Evolutionary conservation across 2,113 vertebrate genomes (phyloP).

Genomic region (Aix galericulata): DNA sequence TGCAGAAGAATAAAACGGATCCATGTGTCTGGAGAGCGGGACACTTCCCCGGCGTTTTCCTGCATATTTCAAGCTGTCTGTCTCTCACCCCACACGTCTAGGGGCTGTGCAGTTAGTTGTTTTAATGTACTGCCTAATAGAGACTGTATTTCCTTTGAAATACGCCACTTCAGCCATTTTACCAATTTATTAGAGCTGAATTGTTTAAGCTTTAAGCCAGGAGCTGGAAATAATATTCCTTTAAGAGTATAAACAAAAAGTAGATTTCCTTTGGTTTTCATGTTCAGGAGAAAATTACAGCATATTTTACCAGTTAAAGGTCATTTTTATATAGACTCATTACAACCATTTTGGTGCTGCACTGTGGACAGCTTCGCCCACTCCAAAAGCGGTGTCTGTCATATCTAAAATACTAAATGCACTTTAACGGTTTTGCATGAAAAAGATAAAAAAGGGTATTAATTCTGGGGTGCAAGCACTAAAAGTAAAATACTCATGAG

Average conservation of each 20-base stretch:
- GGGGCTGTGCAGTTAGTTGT: background rate
- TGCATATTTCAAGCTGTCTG: background rate
- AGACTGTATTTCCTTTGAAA: background rate
- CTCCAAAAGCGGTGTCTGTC: accelerated
- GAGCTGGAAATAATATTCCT: background rate
- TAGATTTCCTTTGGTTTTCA: background rate
- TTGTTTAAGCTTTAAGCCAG: background rate
- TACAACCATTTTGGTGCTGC: accelerated
- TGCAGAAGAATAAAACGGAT: background rate
- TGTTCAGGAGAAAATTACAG: background rate
- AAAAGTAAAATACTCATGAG: background rate
- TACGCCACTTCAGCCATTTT: background rate
- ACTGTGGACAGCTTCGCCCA: accelerated
- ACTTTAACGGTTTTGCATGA: accelerated
- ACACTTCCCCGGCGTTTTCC: background rate
- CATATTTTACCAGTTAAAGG: background rate
- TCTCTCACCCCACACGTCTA: background rate
- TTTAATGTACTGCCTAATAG: background rate
- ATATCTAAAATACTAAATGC: accelerated
- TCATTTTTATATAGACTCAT: background rate
- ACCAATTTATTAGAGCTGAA: background rate
- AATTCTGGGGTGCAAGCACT: accelerated
- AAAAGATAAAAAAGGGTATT: background rate
- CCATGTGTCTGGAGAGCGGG: background rate
- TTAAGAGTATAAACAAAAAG: background rate